Evolutionary conservation across 2,113 vertebrate genomes (phyloP), one percentile per base, ranked within the genome.

Genomic region (Sceloporus tristichus): DNA sequence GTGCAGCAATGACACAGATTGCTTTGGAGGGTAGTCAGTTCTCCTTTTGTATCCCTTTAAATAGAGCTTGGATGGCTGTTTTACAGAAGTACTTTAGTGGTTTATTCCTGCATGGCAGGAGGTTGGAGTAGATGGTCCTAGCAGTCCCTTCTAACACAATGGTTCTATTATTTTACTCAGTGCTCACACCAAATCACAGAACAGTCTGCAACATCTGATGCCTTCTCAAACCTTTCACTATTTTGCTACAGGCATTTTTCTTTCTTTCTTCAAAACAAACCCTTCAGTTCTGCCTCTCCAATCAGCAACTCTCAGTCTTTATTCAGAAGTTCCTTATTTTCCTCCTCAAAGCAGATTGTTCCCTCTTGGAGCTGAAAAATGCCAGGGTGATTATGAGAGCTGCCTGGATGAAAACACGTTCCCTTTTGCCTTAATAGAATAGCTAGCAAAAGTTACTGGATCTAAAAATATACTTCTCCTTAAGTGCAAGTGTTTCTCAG

Each of bases 311-410:
- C 75, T 48, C 29, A 77, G 29, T 9, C 4, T n/a, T 40, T 80
- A 80, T 73, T 87, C 85, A 80, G 34, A 59, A 40, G 76, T 73
- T 87, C 70, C 77, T 87, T 53, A 80, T 80, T 80, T 56, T 9
- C 4, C 66, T 73, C 25, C 77, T 80, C 80, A 78, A 73, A 80
- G 40, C n/a, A 80, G 53, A 87, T 80, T 80, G 62, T 56, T 86
- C 48, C 48, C 9, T 70, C 65, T 79, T n/a, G 25, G 65, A 79
- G 65, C n/a, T 27, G 48, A 40, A 71, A 71, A 86, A 79, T 79
- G 76, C 29, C 19, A 42, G 59, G 76, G 40, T 86, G 48, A 86
- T 80, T 73, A 80, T 54, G 25, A 73, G n/a, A 80, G 78, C 53
- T 87, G 16, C 42, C 56, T 73, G 77, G 54, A 87, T 73, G 53